A percentile compares a stretch with the other conserved stretches of the same genome.
Conservation (phyloP, 2,888 invertebrate species). For the Melieria picta region DNA sequence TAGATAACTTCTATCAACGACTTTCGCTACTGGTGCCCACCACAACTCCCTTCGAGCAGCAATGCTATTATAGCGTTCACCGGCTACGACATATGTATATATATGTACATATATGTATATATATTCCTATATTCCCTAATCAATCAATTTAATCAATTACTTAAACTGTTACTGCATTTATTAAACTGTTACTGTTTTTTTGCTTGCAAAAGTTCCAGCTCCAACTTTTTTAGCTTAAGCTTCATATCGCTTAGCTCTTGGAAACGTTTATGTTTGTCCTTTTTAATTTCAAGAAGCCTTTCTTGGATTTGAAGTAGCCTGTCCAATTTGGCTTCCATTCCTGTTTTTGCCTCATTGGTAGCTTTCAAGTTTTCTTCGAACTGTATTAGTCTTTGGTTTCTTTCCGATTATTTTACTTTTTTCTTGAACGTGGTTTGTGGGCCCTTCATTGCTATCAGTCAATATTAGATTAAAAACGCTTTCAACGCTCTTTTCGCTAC, state of each 20-base stretch:
- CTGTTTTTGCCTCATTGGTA: background rate
- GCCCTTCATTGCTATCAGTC: background rate
- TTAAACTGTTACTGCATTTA: too few species aligned
- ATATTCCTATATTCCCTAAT: too few species aligned
- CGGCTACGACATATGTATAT: too few species aligned
- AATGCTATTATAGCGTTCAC: too few species aligned
- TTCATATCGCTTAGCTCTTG: slow-evolving; percentile 11
- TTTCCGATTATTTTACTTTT: background rate
- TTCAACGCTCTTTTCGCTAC: too few species aligned
- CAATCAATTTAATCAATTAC: too few species aligned
- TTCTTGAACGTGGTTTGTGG: background rate
- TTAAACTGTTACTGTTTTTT: background rate
- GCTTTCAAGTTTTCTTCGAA: background rate
- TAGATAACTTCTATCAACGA: too few species aligned
- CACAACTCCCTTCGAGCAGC: too few species aligned
- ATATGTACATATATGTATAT: too few species aligned
- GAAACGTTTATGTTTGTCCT: slow-evolving; percentile 15
- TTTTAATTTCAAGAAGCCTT: slow-evolving; percentile 20
- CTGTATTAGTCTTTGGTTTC: background rate
- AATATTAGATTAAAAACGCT: too few species aligned
- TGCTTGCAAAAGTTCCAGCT: slow-evolving; percentile 7
- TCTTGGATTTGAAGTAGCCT: slow-evolving; percentile 13
- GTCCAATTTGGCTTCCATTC: slow-evolving; percentile 7
- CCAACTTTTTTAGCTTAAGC: slow-evolving; percentile 16
- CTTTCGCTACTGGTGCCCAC: too few species aligned